Percentiles rank a stretch among this genome's conserved stretches.
phyloP scores from a whole-genome alignment of 2,113 vertebrate species.

The Charina bottae region DNA sequence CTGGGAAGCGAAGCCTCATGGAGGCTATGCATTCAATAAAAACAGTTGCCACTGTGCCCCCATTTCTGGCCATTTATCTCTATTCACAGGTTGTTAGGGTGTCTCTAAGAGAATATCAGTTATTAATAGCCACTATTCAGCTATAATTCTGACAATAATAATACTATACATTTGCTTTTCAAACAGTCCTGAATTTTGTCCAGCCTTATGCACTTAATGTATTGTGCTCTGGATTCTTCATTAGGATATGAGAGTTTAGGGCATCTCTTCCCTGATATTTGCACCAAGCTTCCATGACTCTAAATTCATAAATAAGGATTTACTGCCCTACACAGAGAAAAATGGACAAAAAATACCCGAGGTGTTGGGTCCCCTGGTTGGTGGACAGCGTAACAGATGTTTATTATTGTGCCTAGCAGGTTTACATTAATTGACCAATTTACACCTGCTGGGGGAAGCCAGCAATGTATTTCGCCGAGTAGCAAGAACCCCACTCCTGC shows the following conservation, averaged over 20 bases:
- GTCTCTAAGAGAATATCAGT: background rate
- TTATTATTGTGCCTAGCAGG: constrained; percentile 12
- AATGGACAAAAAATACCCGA: background rate
- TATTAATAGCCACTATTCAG: background rate
- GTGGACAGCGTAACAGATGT: constrained; percentile 9
- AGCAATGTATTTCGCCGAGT: background rate
- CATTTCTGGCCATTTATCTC: background rate
- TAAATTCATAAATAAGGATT: constrained; percentile 8
- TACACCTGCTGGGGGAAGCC: constrained; percentile 25
- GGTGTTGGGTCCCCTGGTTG: background rate
- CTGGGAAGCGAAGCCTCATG: background rate
- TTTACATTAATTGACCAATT: background rate
- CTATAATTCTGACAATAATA: background rate
- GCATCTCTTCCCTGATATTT: background rate
- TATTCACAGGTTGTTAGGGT: background rate
- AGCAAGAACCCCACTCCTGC: constrained; percentile 39
- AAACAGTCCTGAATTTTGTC: background rate
- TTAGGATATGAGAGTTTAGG: background rate
- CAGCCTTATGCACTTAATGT: background rate
- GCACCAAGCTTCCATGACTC: background rate
- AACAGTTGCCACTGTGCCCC: background rate
- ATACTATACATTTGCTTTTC: background rate
- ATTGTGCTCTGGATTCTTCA: background rate
- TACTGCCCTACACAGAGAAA: background rate
- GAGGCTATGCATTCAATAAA: background rate